These are phyloP conservation scores for Apostichopus leukothele DNA, from an alignment of 53 echinoderm and acorn worm species.

Conservation along the genomic window DNA sequence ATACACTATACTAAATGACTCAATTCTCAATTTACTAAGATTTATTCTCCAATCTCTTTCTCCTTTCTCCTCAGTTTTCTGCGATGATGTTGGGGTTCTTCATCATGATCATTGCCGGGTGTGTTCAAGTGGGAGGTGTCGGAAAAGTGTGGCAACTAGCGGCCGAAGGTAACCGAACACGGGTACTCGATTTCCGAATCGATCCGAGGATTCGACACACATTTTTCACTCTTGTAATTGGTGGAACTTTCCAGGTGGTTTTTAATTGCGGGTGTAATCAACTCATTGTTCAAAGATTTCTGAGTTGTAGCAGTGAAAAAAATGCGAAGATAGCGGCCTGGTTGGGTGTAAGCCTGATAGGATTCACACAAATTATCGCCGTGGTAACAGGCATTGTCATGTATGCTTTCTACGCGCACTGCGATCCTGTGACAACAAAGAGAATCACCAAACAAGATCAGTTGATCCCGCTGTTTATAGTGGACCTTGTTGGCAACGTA, in stretches of 20 bases:
- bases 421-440: conserved; percentile 61
- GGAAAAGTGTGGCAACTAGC: conserved; percentile 32
- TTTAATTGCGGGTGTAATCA: conserved; percentile 76
- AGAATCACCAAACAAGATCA: conserved; percentile 61
- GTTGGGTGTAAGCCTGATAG: conserved; percentile 32
- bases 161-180: conserved; percentile 40
- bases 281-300: conserved; percentile 73
- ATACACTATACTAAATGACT: no score
- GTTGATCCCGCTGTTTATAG: conserved; percentile 71
- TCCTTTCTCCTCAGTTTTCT: neutral
- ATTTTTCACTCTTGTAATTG: conserved; percentile 68
- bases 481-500: conserved; percentile 66
- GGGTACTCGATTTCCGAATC: conserved; percentile 53
- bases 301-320: conserved; percentile 67
- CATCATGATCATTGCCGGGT: conserved; percentile 31
- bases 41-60: neutral
- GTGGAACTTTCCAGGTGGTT: conserved; percentile 73
- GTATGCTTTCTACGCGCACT: conserved; percentile 67
- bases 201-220: conserved; percentile 74
- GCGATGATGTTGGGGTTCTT: conserved; percentile 44
- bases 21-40: no score
- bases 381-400: conserved; percentile 77
- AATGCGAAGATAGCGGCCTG: conserved; percentile 67
- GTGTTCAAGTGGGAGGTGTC: conserved; percentile 31
- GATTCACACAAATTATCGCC: conserved; percentile 56